Evolutionary conservation across 2,888 invertebrate species (phyloP), one percentile per base, ranked within the genome.

Genomic region (Lochmaea crataegi): DNA sequence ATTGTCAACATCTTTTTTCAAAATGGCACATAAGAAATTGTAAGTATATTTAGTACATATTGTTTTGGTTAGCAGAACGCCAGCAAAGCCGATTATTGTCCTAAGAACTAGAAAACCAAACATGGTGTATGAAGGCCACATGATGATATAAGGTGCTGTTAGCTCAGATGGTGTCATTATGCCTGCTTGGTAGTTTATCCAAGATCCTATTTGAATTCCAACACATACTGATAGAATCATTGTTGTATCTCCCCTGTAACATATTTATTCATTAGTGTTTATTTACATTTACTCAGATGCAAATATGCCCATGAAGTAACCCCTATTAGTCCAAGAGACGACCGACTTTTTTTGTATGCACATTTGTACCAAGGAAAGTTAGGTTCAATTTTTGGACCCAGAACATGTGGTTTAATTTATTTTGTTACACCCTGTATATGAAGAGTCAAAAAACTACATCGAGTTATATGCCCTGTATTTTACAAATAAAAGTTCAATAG

Each of bases 101-200:
- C 95, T 87, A 38, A 95, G 87, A 22, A 94, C 87, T 63, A 90
- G 86, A 82, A 89, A 89, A 72, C 93, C 92, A 64, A 93, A 81
- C 91, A 94, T 94, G 79, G 90, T 89, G 74, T 90, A 90, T 1
- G 93, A 92, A 10, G 95, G 95, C 93, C 95, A 94, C 81, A 93
- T 90, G 82, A 96, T 92, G 72, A 89, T 86, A 86, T 94, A 95
- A 7, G 94, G 94, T 42, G 89, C 87, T 10, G 87, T 85, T n/a
- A 89, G 83, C 77, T 90, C 89, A 0, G 88, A 86, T 53, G 89
- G 87, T n/a, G 84, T 86, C 89, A 93, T 89, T 83, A 91, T 89
- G n/a, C 95, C 95, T 14, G 92, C 89, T 85, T 92, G 94, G 85
- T 92, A 96, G 87, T 95, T 95, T 56, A 94, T 87, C 96, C 96